phyloP scores from a whole-genome alignment of 2,888 invertebrate species.

The Sturmia bella region DNA sequence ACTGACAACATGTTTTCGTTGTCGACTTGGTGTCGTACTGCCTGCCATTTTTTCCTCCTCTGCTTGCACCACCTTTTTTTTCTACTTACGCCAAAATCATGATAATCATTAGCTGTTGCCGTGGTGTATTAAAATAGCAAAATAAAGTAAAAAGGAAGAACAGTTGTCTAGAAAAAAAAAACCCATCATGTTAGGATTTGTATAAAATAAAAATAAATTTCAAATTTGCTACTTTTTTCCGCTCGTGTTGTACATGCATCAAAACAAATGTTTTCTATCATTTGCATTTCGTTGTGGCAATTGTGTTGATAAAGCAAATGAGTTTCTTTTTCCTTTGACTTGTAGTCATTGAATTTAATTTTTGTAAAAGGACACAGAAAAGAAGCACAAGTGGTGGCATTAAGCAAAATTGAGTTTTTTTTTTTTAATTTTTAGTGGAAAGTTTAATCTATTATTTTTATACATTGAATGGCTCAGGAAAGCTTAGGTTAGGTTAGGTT shows the following conservation, averaged over 20 bases:
- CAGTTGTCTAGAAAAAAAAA: constrained; percentile 20
- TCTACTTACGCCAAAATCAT: constrained; percentile 49
- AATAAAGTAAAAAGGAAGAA: constrained; percentile 21
- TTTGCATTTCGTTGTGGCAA: constrained; percentile 49
- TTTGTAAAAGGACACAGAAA: not conserved
- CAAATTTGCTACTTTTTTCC: constrained; percentile 59
- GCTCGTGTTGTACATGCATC: constrained; percentile 58
- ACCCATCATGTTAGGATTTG: constrained; percentile 62
- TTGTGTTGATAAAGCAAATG: constrained; percentile 52
- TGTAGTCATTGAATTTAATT: constrained; percentile 13
- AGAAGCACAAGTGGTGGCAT: constrained; percentile 8
- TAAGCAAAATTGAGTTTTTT: constrained; percentile 5
- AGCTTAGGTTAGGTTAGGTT: no score
- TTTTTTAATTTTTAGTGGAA: constrained; percentile 27
- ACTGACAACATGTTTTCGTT: constrained; percentile 50
- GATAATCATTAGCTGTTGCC: constrained; percentile 69
- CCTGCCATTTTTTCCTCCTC: not conserved
- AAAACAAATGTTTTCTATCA: constrained; percentile 61
- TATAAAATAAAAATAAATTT: constrained; percentile 64
- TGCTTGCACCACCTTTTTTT: not conserved
- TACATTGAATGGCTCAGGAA: no score
- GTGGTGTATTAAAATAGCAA: constrained; percentile 28
- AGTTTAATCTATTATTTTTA: no score
- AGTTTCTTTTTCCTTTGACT: constrained; percentile 10
- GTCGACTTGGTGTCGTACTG: constrained; percentile 48